phyloP scores from a whole-genome alignment of 2,797 vertebrate species.

The Myripristis jacobus region DNA sequence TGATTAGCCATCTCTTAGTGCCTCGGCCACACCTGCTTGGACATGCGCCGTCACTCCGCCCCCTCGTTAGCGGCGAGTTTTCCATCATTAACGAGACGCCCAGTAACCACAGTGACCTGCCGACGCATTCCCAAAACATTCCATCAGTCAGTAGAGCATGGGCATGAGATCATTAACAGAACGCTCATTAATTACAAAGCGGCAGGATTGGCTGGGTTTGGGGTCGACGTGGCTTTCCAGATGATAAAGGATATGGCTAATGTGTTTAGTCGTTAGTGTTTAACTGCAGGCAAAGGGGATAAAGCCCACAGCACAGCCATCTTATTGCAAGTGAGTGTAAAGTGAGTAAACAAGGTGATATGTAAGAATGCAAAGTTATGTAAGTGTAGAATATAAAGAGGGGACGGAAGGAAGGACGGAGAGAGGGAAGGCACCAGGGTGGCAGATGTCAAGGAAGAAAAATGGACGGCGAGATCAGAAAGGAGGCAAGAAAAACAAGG shows the following conservation, averaged over 20 bases:
- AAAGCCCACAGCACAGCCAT: constrained; percentile 59
- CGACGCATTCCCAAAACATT: constrained; percentile 75
- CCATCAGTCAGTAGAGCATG: constrained; percentile 75
- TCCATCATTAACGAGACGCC: constrained; percentile 66
- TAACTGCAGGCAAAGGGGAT: constrained; percentile 50
- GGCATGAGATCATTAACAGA: constrained; percentile 63
- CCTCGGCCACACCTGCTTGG: constrained; percentile 69
- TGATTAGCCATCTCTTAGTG: constrained; percentile 57
- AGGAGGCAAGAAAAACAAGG: constrained; percentile 3
- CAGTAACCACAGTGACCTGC: constrained; percentile 67
- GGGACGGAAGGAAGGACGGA: background rate
- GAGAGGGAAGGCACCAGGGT: background rate
- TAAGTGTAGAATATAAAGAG: constrained; percentile 21
- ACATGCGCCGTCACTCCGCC: constrained; percentile 50
- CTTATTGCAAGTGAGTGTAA: constrained; percentile 25
- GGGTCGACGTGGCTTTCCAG: constrained; percentile 64
- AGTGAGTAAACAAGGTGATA: constrained; percentile 45
- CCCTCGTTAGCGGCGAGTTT: constrained; percentile 46
- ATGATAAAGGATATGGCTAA: constrained; percentile 75
- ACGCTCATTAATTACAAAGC: constrained; percentile 71
- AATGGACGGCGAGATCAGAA: constrained; percentile 19
- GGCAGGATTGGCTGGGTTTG: constrained; percentile 62
- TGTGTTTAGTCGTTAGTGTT: constrained; percentile 72
- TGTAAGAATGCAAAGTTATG: constrained; percentile 48
- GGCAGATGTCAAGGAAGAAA: background rate